A percentile compares a stretch with the other conserved stretches of the same genome.
Evolutionary conservation across 2,113 vertebrate species (phyloP).

Genomic region (Thinocorus orbignyianus): DNA sequence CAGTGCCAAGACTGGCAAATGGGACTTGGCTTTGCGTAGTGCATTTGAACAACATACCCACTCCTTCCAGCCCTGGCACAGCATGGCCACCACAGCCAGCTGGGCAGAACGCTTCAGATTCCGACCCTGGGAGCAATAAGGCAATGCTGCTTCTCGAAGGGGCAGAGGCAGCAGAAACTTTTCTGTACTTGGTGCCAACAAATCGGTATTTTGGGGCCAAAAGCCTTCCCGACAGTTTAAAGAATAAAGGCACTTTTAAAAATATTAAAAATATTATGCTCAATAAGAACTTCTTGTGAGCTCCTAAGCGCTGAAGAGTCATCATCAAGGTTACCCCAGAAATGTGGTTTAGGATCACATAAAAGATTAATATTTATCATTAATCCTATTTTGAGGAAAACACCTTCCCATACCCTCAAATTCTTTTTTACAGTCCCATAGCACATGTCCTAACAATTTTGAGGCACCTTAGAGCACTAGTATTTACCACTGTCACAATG

Average conservation of each 20-base stretch:
- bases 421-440: background rate
- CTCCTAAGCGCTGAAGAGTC: background rate
- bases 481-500: background rate
- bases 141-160: background rate
- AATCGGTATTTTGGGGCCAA: background rate
- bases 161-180: background rate
- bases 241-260: background rate
- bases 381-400: conserved; percentile 5
- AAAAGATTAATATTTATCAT: background rate
- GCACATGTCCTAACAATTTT: background rate
- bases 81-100: background rate
- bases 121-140: background rate
- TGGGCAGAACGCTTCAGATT: background rate
- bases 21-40: background rate
- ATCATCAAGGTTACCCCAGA: background rate
- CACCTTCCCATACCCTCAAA: background rate
- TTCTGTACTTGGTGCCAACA: background rate
- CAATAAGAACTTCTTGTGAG: background rate
- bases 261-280: background rate
- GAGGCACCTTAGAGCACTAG: background rate
- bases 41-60: background rate
- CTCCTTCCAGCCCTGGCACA: background rate
- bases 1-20: background rate
- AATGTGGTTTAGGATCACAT: background rate
- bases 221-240: background rate